These are phyloP conservation scores for Ceyx melanurus DNA, from an alignment of 2,113 vertebrate genomes.

Conservation along the genomic window DNA sequence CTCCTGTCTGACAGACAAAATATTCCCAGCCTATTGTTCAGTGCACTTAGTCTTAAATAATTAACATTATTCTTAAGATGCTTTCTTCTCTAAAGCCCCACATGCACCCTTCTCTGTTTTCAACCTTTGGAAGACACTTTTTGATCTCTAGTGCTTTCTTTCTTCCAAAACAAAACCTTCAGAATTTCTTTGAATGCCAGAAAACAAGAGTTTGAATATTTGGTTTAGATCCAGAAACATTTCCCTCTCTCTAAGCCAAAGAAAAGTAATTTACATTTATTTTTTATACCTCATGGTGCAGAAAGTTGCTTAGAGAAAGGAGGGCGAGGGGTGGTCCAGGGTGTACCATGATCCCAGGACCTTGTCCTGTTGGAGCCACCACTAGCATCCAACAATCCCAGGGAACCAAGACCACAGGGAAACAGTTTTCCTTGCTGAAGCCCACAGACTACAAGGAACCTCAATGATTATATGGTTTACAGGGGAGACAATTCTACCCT, in stretches of 20 bases:
- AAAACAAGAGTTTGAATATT: background rate
- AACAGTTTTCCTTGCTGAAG: background rate
- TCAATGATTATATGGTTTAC: fast-evolving
- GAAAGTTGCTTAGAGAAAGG: background rate
- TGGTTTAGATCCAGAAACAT: background rate
- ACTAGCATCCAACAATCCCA: background rate
- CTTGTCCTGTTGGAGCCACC: background rate
- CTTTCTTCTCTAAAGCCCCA: background rate
- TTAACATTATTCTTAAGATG: background rate
- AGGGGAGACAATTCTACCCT: background rate
- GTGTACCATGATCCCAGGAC: fast-evolving
- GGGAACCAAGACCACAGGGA: background rate
- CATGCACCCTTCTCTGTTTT: background rate
- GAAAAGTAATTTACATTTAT: background rate
- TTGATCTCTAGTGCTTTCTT: background rate
- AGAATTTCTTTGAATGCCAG: background rate
- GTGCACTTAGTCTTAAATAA: background rate
- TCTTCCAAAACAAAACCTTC: background rate
- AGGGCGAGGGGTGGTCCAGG: no score
- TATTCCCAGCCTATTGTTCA: fast-evolving
- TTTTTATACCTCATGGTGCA: fast-evolving
- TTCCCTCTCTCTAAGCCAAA: background rate
- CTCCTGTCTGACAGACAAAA: background rate
- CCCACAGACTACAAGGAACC: background rate
- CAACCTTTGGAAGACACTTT: background rate